A percentile compares a stretch with the other conserved stretches of the same genome.
Conservation (phyloP, 2,888 invertebrate species). For the Podabrus alpinus region DNA sequence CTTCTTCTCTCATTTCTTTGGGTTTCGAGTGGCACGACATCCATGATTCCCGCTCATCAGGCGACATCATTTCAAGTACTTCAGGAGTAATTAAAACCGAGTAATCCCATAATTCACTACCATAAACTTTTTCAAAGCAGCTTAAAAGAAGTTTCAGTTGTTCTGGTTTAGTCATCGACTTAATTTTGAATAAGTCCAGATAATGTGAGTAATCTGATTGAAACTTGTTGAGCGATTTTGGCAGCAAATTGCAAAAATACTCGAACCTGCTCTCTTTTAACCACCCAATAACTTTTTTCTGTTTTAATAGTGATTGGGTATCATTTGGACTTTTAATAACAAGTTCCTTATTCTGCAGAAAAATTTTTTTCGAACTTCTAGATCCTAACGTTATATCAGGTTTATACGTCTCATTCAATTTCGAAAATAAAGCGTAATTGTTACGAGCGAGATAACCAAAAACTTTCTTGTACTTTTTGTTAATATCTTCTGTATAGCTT, state of each 20-base stretch:
- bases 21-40: background rate
- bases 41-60: slow-evolving; percentile 3
- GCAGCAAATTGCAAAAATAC: slow-evolving; percentile 9
- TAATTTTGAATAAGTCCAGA: background rate
- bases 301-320: background rate
- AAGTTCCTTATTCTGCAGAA: background rate
- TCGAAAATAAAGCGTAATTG: slow-evolving; percentile 2
- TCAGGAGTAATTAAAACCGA: background rate
- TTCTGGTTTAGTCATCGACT: background rate
- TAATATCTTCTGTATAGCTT: background rate
- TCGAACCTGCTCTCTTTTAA: slow-evolving; percentile 6
- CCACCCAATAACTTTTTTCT: background rate
- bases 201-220: background rate
- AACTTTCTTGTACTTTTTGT: background rate
- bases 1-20: background rate
- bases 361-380: background rate
- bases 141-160: background rate
- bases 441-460: background rate
- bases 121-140: background rate
- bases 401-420: background rate
- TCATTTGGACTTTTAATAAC: background rate
- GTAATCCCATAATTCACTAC: slow-evolving; percentile 3
- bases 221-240: background rate
- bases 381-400: background rate
- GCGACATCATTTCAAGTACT: slow-evolving; percentile 5